These are phyloP conservation scores for Neolamprologus tretocephalus DNA, from an alignment of 2,113 vertebrate species.

Conservation along the genomic window DNA sequence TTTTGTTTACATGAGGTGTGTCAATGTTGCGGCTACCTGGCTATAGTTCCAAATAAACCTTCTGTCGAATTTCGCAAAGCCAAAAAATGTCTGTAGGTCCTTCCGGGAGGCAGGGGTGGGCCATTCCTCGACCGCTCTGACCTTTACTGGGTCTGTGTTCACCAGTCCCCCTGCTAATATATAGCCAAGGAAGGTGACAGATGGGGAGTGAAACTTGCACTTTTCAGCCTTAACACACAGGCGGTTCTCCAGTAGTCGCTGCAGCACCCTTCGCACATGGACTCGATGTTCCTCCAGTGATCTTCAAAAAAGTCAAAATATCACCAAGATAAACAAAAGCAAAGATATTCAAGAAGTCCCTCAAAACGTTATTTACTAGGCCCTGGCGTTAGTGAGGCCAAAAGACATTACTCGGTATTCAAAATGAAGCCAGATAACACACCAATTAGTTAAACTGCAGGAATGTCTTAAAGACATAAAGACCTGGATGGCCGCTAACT, in stretches of 20 bases:
- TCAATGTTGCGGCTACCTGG: not conserved
- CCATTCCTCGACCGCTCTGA: not conserved
- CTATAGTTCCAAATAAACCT: not conserved
- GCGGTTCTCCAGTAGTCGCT: not conserved
- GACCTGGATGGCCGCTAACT: not conserved
- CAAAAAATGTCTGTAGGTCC: not conserved
- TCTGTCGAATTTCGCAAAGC: not conserved
- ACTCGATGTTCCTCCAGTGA: not conserved
- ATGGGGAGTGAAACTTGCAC: not conserved
- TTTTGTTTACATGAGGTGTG: not conserved
- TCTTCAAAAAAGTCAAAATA: not conserved
- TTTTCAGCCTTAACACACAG: not conserved
- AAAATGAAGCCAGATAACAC: not conserved
- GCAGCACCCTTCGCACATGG: not conserved
- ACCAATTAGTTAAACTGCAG: not conserved
- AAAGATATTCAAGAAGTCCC: not conserved
- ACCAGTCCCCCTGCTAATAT: not conserved
- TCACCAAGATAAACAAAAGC: not conserved
- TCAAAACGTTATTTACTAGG: not conserved
- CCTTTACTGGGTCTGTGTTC: not conserved
- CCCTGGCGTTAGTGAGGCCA: not conserved
- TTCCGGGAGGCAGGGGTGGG: fast-evolving
- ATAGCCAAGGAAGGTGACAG: not conserved
- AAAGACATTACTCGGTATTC: not conserved
- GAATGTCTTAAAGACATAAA: not conserved